A percentile compares a stretch with the other conserved stretches of the same genome.
Conservation (phyloP, 2,888 invertebrate species). For the Amaurobius ferox region DNA sequence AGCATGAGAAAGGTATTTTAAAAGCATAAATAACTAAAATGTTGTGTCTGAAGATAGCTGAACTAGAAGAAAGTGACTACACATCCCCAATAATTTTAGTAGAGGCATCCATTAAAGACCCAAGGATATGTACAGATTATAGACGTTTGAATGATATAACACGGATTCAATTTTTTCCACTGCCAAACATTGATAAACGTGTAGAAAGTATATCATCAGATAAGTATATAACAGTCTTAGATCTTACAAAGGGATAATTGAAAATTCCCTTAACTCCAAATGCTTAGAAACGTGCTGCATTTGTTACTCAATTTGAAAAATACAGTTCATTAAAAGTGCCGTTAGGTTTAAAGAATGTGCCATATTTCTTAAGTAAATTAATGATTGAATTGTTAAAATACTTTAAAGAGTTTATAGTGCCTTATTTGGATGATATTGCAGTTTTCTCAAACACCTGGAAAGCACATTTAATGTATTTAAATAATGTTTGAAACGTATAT, state of each 20-base stretch:
- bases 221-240: not conserved
- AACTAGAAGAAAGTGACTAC: not conserved
- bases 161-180: not conserved
- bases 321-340: not conserved
- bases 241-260: conserved; percentile 9
- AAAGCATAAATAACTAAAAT: conserved; percentile 1
- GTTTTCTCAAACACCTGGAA: conserved; percentile 21
- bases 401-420: conserved; percentile 10
- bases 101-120: not conserved
- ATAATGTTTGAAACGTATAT: not conserved
- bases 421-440: conserved; percentile 35
- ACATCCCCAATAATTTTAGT: conserved; percentile 24
- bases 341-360: not conserved
- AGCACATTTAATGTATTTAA: not conserved
- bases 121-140: not conserved
- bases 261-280: conserved; percentile 10
- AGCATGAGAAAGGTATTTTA: no score
- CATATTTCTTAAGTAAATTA: conserved; percentile 5
- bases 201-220: not conserved
- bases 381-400: not conserved
- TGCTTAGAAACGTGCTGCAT: not conserved
- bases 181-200: conserved; percentile 12
- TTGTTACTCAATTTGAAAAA: conserved; percentile 9
- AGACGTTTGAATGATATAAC: not conserved
- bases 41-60: not conserved